phyloP scores from a whole-genome alignment of 2,888 invertebrate species.

The Eristalinus aeneus region DNA sequence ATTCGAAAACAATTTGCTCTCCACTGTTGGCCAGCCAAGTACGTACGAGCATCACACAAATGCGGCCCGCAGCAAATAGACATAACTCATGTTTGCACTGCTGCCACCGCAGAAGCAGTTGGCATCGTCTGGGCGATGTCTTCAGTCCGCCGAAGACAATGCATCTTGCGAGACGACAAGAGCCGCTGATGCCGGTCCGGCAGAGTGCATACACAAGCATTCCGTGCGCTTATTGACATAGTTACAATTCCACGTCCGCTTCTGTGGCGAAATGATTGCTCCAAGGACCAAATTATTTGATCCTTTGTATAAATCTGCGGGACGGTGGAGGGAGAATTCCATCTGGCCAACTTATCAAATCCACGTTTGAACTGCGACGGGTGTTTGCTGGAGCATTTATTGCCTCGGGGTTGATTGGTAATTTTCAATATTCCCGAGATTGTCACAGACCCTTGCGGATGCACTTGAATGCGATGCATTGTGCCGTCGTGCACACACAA shows the following conservation, averaged over 20 bases:
- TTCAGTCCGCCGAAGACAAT: background rate
- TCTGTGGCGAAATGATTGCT: conserved; percentile 3
- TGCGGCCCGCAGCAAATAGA: background rate
- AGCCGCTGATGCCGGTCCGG: background rate
- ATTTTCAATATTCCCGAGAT: conserved; percentile 66
- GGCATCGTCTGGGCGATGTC: background rate
- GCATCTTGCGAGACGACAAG: background rate
- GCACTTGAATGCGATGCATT: conserved; percentile 44
- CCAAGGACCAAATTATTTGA: conserved; percentile 49
- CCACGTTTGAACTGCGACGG: conserved; percentile 34
- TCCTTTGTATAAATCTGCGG: conserved; percentile 11
- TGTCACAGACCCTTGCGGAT: conserved; percentile 33
- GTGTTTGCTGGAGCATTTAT: conserved; percentile 55
- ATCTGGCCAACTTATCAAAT: conserved; percentile 50
- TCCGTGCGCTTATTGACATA: conserved; percentile 20
- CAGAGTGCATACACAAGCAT: background rate
- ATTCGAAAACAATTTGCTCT: background rate
- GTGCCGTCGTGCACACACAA: background rate
- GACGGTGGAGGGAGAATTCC: conserved; percentile 1
- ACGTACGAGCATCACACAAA: background rate
- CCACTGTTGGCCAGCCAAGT: background rate
- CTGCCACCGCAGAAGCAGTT: too few species aligned
- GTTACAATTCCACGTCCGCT: conserved; percentile 1
- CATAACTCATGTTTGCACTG: background rate
- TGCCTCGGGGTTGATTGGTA: conserved; percentile 62